Percentiles rank a stretch among this genome's conserved stretches.
phyloP scores from a whole-genome alignment of 2,888 invertebrate genomes.

The Autographa pulchrina region DNA sequence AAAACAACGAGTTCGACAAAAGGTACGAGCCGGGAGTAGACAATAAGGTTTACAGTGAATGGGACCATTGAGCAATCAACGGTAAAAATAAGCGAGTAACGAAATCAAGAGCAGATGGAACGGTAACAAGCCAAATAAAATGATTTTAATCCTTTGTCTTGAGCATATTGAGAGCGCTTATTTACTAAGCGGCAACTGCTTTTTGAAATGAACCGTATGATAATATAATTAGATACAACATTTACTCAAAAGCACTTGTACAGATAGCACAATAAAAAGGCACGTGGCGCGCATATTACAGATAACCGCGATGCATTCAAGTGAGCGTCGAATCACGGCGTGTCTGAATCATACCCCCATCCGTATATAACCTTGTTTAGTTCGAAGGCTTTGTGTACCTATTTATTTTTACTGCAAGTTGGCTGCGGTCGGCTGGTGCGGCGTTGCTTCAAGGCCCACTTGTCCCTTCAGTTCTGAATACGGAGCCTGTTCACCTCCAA shows the following conservation, averaged over 20 bases:
- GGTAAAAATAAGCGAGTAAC: slow-evolving; percentile 73
- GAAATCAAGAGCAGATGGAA: slow-evolving; percentile 65
- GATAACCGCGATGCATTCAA: slow-evolving; percentile 69
- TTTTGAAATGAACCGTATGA: slow-evolving; percentile 56
- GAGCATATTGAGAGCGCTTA: slow-evolving; percentile 38
- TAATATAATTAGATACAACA: slow-evolving; percentile 61
- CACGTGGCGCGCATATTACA: slow-evolving; percentile 64
- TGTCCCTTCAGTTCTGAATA: slow-evolving; percentile 79
- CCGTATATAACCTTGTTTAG: slow-evolving; percentile 73
- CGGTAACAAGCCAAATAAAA: slow-evolving; percentile 60
- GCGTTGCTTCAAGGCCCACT: slow-evolving; percentile 77
- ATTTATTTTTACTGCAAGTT: slow-evolving; percentile 74
- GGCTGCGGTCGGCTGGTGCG: slow-evolving; percentile 69
- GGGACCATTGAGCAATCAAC: slow-evolving; percentile 74
- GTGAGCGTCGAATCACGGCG: slow-evolving; percentile 70
- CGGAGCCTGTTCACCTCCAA: slow-evolving; percentile 80
- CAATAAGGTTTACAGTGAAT: slow-evolving; percentile 71
- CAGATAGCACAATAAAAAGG: slow-evolving; percentile 50
- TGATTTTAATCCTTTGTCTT: slow-evolving; percentile 59
- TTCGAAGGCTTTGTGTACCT: slow-evolving; percentile 72
- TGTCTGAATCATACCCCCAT: slow-evolving; percentile 67
- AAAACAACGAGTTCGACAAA: slow-evolving; percentile 75
- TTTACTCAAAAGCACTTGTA: slow-evolving; percentile 47
- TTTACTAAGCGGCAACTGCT: slow-evolving; percentile 51
- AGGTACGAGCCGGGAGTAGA: slow-evolving; percentile 67